Conservation (phyloP, 2,113 vertebrate species). For the Otus sunia region DNA sequence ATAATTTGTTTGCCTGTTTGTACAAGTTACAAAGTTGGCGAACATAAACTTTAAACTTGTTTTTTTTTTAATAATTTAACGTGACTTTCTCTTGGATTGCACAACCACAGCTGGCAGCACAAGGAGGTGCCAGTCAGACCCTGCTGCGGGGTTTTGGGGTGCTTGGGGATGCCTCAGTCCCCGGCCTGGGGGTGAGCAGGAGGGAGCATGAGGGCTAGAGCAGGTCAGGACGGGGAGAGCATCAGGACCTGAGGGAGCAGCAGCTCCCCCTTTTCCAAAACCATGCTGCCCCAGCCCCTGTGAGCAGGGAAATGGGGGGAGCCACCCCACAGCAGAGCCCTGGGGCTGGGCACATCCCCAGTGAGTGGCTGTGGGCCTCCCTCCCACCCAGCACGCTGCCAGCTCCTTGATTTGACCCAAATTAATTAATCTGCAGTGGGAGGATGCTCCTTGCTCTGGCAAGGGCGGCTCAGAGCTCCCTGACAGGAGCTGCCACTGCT, state of each 20-base stretch:
- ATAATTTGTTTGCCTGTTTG: slow-evolving; percentile 16
- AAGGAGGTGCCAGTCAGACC: neutral
- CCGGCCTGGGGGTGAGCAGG: rapidly evolving
- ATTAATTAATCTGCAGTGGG: neutral
- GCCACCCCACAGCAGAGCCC: neutral
- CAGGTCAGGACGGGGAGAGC: neutral
- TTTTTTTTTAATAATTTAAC: neutral
- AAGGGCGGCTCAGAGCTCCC: neutral
- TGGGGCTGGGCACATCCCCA: rapidly evolving
- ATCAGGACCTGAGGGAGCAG: neutral
- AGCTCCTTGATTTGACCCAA: rapidly evolving
- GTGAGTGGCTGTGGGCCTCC: rapidly evolving
- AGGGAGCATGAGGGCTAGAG: neutral
- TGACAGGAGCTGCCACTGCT: neutral
- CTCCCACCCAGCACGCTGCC: rapidly evolving
- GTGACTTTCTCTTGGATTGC: neutral
- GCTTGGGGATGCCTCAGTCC: neutral
- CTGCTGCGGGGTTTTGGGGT: rapidly evolving
- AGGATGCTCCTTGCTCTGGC: neutral
- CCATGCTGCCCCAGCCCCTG: rapidly evolving
- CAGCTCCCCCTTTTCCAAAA: neutral
- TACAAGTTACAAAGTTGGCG: slow-evolving; percentile 34
- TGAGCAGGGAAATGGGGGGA: neutral
- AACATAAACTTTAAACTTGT: neutral
- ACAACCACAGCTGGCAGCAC: neutral